Conservation (phyloP, 2,113 vertebrate genomes). For the Lanius collurio region DNA sequence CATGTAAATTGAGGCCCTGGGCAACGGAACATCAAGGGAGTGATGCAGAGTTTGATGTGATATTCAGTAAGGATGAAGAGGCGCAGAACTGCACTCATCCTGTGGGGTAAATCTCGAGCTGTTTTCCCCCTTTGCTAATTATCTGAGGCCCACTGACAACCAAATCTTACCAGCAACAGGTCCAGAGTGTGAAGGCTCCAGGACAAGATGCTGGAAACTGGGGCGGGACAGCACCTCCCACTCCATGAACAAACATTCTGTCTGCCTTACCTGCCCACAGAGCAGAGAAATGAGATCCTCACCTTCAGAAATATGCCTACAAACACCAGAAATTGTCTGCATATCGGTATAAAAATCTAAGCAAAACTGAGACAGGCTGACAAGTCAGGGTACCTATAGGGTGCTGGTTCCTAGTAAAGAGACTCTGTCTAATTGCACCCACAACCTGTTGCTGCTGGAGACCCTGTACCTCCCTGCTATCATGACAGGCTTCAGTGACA, state of each 20-base stretch:
- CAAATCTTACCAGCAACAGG: neutral
- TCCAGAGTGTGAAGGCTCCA: fast-evolving
- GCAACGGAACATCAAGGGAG: neutral
- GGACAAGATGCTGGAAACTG: neutral
- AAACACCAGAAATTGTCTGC: neutral
- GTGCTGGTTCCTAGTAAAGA: neutral
- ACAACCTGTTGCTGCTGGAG: neutral
- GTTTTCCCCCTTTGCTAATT: neutral
- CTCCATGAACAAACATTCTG: neutral
- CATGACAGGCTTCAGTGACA: fast-evolving
- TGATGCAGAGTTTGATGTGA: neutral
- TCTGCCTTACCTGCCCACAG: fast-evolving
- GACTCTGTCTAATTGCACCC: neutral
- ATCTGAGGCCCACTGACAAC: neutral
- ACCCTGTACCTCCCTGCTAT: fast-evolving
- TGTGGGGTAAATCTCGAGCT: neutral
- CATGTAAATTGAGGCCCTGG: fast-evolving
- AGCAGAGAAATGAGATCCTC: neutral
- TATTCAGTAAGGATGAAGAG: neutral
- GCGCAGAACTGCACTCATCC: too few species aligned
- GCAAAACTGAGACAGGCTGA: neutral
- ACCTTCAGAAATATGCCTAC: neutral
- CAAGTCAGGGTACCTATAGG: fast-evolving
- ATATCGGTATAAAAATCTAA: fast-evolving
- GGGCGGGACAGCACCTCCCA: neutral